These are phyloP conservation scores for Panzeria rudis DNA, from an alignment of 2,888 invertebrate genomes.

Conservation along the genomic window DNA sequence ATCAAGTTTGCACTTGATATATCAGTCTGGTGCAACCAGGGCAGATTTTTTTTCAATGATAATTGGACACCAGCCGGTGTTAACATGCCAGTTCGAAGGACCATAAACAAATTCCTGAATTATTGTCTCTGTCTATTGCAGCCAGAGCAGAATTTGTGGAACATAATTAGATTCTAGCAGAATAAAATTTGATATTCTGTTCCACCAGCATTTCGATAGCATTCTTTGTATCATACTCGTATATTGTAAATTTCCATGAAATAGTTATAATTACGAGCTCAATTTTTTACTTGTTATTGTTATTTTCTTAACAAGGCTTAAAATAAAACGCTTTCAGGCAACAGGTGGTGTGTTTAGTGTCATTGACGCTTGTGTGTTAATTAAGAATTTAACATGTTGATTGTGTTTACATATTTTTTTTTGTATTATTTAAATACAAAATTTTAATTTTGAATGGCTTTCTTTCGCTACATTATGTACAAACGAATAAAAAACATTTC, in stretches of 20 bases:
- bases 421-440: slow-evolving; percentile 8
- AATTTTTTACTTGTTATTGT: not conserved
- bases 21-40: no score
- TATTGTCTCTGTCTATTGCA: not conserved
- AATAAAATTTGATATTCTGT: no score
- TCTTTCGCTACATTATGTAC: slow-evolving; percentile 4
- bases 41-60: no score
- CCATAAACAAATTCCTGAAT: not conserved
- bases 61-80: no score
- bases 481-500: slow-evolving; percentile 22
- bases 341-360: slow-evolving; percentile 47
- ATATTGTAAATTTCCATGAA: not conserved
- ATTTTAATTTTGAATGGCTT: not conserved
- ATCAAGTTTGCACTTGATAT: not conserved
- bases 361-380: slow-evolving; percentile 57
- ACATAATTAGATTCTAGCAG: no score
- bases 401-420: slow-evolving; percentile 12
- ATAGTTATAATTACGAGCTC: not conserved
- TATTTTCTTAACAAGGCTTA: slow-evolving; percentile 12
- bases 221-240: not conserved
- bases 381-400: slow-evolving; percentile 35
- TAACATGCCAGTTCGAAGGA: not conserved
- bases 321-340: slow-evolving; percentile 16
- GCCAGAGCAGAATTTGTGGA: no score
- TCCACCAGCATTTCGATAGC: no score